Evolutionary conservation across 2,888 invertebrate species (phyloP), one percentile per base, ranked within the genome.

Genomic region (Cosmopolites sordidus): DNA sequence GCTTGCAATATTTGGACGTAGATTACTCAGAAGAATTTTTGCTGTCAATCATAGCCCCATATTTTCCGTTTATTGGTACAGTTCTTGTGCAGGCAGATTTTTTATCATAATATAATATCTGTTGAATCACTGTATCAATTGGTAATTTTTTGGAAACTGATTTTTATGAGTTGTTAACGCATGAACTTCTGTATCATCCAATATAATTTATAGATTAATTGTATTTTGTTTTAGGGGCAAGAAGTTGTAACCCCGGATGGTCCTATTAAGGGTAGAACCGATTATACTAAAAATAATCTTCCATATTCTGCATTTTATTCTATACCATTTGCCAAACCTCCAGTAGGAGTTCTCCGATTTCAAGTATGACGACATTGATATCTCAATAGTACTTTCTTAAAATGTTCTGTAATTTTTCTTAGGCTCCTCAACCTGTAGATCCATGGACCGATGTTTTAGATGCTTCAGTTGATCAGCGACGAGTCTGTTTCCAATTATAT

Each of bases 241-340:
- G 48, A 53, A 53, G 53, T 53, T 8, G 39, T n/a, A 18, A 53
- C 48, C 9, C 39, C 53, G 38, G 54, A 54, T 47, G 54, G 54
- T 1, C 50, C 46, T 3, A 14, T 54, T n/a, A 43, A 47, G 18
- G 50, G 54, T 2, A 47, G 17, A 5, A 30, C 33, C 9, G 14
- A 46, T 42, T 11, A 29, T 5, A 43, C 54, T 8, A 27, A 17
- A 16, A 39, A 39, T 14, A 46, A 46, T 3, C 46, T 16, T 38
- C 42, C 47, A 4, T 54, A 50, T 18, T 50, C 49, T 16, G 46
- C 54, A 29, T 54, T 33, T 37, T 50, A 50, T 16, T 54, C 54
- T 1, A 50, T 54, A 38, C 54, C 47, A 15, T 54, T 50, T 43
- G 54, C 54, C 2, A 50, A 54, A 30, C 43, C 54, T 9, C 54